A percentile compares a stretch with the other conserved stretches of the same genome.
These are phyloP conservation scores for Microcaecilia unicolor DNA, from an alignment of 2,797 vertebrate genomes.

Conservation along the genomic window DNA sequence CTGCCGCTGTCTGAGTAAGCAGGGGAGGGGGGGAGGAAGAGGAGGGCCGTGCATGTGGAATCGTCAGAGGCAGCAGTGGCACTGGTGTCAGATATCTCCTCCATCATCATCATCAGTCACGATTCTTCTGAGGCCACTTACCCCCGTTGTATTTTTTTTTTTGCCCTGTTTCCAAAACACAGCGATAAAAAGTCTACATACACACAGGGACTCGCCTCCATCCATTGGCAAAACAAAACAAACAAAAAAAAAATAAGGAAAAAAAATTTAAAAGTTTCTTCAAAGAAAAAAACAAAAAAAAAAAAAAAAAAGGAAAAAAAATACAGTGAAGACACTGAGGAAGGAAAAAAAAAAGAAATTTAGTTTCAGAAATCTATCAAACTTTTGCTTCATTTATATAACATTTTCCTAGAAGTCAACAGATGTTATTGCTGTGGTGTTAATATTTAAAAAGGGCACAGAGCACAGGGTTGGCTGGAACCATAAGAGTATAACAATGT, in stretches of 20 bases:
- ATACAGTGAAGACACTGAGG: slow-evolving; percentile 69
- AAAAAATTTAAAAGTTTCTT: slow-evolving; percentile 9
- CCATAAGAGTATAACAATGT: no score
- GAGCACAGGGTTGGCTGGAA: no score
- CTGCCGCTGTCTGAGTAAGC: no score
- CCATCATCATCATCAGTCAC: slow-evolving; percentile 34
- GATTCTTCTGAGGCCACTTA: slow-evolving; percentile 10
- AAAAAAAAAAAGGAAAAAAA: slow-evolving; percentile 57
- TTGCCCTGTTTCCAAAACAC: slow-evolving; percentile 16
- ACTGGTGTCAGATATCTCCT: slow-evolving; percentile 29
- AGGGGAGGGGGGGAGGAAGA: no score
- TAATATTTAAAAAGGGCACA: background rate
- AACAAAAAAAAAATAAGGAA: slow-evolving; percentile 28
- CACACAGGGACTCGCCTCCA: slow-evolving; percentile 1
- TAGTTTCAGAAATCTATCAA: slow-evolving; percentile 19
- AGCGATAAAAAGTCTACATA: slow-evolving; percentile 11
- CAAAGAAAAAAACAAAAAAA: no score
- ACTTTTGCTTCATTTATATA: background rate
- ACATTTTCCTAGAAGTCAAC: background rate
- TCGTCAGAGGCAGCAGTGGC: slow-evolving; percentile 9
- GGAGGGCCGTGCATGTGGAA: no score
- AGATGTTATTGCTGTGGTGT: slow-evolving; percentile 1
- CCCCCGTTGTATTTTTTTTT: slow-evolving; percentile 25
- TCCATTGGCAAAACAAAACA: slow-evolving; percentile 15
- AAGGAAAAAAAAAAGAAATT: slow-evolving; percentile 9